Evolutionary conservation across 2,113 vertebrate genomes (phyloP).

Genomic region (Rhinopithecus roxellana): DNA sequence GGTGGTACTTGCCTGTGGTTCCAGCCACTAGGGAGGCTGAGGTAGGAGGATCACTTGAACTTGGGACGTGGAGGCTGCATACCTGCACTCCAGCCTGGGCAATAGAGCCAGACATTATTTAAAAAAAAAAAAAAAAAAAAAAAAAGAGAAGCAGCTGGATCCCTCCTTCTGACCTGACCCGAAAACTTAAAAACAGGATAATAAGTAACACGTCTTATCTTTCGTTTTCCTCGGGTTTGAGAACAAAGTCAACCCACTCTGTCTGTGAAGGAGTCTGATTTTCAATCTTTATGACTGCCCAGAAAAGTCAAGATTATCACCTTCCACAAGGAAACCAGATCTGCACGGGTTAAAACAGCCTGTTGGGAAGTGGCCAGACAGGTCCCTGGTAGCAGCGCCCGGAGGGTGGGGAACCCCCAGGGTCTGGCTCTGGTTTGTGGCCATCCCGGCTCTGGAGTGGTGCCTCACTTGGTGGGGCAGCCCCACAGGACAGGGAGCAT

Average conservation of each 20-base stretch:
- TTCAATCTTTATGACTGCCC: neutral
- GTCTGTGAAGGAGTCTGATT: neutral
- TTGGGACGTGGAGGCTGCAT: no score
- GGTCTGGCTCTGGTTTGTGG: neutral
- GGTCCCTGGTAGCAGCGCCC: neutral
- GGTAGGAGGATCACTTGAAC: no score
- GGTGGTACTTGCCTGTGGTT: no score
- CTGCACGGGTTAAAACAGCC: neutral
- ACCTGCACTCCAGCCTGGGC: neutral
- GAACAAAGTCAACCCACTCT: neutral
- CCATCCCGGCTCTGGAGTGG: neutral
- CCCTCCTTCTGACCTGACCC: neutral
- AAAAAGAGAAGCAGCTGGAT: no score
- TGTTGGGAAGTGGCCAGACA: neutral
- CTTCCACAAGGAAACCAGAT: neutral
- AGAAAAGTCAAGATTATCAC: neutral
- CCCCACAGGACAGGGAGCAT: no score
- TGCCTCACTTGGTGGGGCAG: neutral
- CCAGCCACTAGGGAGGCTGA: no score
- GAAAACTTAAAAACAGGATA: neutral
- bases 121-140: no score
- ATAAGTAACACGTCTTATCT: neutral
- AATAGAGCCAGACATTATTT: no score
- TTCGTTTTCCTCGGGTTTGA: neutral
- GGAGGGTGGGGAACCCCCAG: neutral